Evolutionary conservation across 2,113 vertebrate genomes (phyloP), one percentile per base, ranked within the genome.

Genomic region (Saccopteryx leptura): DNA sequence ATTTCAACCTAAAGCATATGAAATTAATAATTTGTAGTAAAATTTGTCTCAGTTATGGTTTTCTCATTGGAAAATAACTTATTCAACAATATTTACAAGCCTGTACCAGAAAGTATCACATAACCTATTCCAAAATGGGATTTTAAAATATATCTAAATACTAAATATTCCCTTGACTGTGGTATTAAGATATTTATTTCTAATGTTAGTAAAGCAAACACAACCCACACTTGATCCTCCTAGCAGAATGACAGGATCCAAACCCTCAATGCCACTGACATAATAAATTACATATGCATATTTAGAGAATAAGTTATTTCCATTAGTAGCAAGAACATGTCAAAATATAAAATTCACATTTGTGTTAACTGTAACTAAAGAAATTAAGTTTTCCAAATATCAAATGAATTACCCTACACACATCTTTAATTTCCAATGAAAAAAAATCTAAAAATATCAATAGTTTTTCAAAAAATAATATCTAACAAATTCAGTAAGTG

Each of bases 261-360:
- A 94, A 80, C 19, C 2, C 90, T 9, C 33, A 94, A 60, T 39
- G 1, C 15, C 63, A 66, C 63, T 82, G 72, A 86, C 4, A 81
- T 81, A 83, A 79, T 50, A 94, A 63, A 85, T 85, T 24, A 85
- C 21, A 65, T 31, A 56, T 46, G 46, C 26, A 58, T 52, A 82
- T 52, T 90, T 82, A 69, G 95, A 58, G 83, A 76, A 80, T 65
- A 54, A 93, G 39, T 54, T 78, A 82, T 80, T 63, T 63, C 26
- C 52, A 75, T 31, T 66, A 90, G 72, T 75, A 87, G 19, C 4
- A 92, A 24, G 15, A 82, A 83, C 33, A 96, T 23, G 17, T 86
- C 24, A 48, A 92, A 97, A 84, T 58, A 74, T 54, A 93, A 94
- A 83, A 79, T 54, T 83, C 48, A 95, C 66, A 82, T 91, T 66